Conservation (phyloP, 2,888 invertebrate species). For the Trissolcus brochymenae region DNA sequence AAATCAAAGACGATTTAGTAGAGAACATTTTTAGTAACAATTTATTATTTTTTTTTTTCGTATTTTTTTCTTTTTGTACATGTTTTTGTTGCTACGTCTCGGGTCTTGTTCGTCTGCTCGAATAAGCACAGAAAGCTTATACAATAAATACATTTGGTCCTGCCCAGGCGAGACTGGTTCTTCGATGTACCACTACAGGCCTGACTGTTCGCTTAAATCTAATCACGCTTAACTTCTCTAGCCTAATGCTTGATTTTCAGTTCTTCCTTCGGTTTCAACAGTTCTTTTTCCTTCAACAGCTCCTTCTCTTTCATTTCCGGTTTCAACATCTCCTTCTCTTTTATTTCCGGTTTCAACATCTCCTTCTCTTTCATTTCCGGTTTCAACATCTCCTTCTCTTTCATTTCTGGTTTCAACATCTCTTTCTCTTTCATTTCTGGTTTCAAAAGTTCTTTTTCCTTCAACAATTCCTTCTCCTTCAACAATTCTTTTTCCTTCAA, state of each 20-base stretch:
- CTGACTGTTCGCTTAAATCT: conserved; percentile 58
- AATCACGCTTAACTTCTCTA: conserved; percentile 25
- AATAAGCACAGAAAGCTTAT: conserved; percentile 37
- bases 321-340: conserved; percentile 34
- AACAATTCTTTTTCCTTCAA: too few species aligned
- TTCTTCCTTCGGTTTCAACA: conserved; percentile 21
- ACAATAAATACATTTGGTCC: conserved; percentile 60
- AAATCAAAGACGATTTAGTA: background rate
- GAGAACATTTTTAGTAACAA: conserved; percentile 72
- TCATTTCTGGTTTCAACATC: too few species aligned
- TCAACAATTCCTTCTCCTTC: too few species aligned
- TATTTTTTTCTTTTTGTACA: conserved; percentile 57
- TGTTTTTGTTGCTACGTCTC: conserved; percentile 7
- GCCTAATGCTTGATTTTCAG: conserved; percentile 38
- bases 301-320: conserved; percentile 3
- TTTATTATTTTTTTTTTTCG: conserved; percentile 67
- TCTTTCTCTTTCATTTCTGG: too few species aligned
- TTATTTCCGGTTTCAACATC: conserved; percentile 10
- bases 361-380: conserved; percentile 2
- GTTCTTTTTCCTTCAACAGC: background rate
- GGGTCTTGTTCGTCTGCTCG: conserved; percentile 12
- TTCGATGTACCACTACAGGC: conserved; percentile 67
- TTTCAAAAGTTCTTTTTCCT: too few species aligned
- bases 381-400: conserved; percentile 16
- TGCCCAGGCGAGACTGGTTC: conserved; percentile 67